Percentiles rank a stretch among this genome's conserved stretches.
Conservation (phyloP, 2,797 vertebrate genomes). For the Amphiprion clarkii region DNA sequence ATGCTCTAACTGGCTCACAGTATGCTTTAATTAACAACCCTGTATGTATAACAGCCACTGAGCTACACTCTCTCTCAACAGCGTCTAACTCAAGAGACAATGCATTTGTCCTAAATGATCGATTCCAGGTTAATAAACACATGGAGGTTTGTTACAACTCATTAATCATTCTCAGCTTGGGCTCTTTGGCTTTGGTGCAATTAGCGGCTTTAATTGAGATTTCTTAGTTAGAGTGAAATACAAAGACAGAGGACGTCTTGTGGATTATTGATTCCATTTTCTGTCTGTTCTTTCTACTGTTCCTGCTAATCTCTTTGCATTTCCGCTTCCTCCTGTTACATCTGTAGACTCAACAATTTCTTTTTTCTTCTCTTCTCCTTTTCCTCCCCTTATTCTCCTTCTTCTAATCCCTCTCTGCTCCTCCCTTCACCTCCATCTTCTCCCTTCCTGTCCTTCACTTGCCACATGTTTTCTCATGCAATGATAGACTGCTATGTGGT, state of each 20-base stretch:
- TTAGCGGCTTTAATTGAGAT: slow-evolving; percentile 49
- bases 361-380: background rate
- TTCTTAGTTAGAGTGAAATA: slow-evolving; percentile 29
- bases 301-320: slow-evolving; percentile 16
- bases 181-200: slow-evolving; percentile 21
- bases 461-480: slow-evolving; percentile 55
- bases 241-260: slow-evolving; percentile 32
- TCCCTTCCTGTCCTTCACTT: slow-evolving; percentile 39
- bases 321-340: background rate
- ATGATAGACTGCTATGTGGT: slow-evolving; percentile 70
- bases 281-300: slow-evolving; percentile 19
- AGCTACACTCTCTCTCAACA: slow-evolving; percentile 16
- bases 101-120: slow-evolving; percentile 44
- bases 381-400: background rate
- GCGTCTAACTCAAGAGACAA: slow-evolving; percentile 41
- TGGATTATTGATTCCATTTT: slow-evolving; percentile 40
- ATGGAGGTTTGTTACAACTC: slow-evolving; percentile 43
- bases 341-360: background rate
- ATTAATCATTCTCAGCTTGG: slow-evolving; percentile 50
- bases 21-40: background rate
- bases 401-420: slow-evolving; percentile 22
- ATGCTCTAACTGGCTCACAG: background rate
- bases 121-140: slow-evolving; percentile 57
- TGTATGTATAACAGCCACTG: background rate
- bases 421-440: slow-evolving; percentile 5